These are phyloP conservation scores for Apostichopus parvimensis DNA, from an alignment of 35 echinoderm and acorn worm species.

Conservation along the genomic window DNA sequence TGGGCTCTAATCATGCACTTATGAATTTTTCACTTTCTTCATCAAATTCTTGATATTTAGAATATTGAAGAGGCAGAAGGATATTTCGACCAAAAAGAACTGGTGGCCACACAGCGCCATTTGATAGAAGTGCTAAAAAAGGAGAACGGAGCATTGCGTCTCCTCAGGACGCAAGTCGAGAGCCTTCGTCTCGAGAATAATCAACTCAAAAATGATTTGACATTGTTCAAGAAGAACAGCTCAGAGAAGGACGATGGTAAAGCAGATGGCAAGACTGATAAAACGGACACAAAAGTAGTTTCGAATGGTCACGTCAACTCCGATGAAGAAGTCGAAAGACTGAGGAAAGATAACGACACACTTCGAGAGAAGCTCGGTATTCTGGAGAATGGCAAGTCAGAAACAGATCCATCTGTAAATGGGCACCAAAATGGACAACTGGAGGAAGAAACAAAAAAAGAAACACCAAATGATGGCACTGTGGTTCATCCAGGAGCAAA, in stretches of 20 bases:
- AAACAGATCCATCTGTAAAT: background rate
- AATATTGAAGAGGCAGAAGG: constrained; percentile 59
- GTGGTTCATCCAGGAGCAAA: background rate
- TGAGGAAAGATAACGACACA: constrained; percentile 64
- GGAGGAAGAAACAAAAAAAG: background rate
- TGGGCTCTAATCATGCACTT: no score
- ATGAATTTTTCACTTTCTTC: background rate
- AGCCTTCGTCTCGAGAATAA: constrained; percentile 64
- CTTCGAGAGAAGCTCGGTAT: constrained; percentile 39
- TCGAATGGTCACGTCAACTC: background rate
- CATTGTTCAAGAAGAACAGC: background rate
- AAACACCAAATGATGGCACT: background rate
- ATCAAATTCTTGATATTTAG: constrained; percentile 27
- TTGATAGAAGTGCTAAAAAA: constrained; percentile 73
- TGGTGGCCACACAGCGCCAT: constrained; percentile 68
- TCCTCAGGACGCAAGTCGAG: constrained; percentile 74
- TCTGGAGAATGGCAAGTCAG: constrained; percentile 24
- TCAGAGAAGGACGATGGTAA: no score
- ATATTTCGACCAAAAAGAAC: constrained; percentile 48
- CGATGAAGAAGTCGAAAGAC: constrained; percentile 37
- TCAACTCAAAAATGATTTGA: constrained; percentile 67
- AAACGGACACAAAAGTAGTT: constrained; percentile 2
- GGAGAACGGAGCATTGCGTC: constrained; percentile 73
- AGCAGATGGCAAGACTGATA: background rate
- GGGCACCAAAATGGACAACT: background rate